Percentiles rank a stretch among this genome's conserved stretches.
phyloP scores from a whole-genome alignment of 92 coral and sea anemone genomes.

The Galaxea fascicularis region DNA sequence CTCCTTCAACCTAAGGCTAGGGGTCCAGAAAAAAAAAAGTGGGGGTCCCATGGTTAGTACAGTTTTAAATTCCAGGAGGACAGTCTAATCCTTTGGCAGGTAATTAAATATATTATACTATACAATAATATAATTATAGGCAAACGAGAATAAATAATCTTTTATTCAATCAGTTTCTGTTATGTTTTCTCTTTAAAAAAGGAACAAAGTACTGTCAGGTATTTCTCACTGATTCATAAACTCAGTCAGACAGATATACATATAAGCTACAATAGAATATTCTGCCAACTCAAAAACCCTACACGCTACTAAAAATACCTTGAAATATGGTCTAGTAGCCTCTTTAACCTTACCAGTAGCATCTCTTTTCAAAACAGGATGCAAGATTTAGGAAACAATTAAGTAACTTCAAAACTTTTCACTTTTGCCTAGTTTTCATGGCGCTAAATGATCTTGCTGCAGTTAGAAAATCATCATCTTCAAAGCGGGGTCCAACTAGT shows the following conservation, averaged over 20 bases:
- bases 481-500: constrained; percentile 29
- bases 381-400: constrained; percentile 2
- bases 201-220: too few relatives aligned
- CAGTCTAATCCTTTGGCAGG: constrained; percentile 23
- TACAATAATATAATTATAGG: constrained; percentile 18
- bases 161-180: constrained; percentile 19
- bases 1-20: too few relatives aligned
- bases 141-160: constrained; percentile 10
- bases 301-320: neutral
- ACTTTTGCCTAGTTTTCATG: too few relatives aligned
- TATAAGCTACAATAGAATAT: neutral
- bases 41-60: too few relatives aligned
- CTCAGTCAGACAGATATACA: constrained; percentile 11
- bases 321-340: neutral
- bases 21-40: too few relatives aligned
- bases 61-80: constrained; percentile 13
- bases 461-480: constrained; percentile 33
- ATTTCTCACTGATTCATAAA: too few relatives aligned
- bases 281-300: constrained; percentile 16
- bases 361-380: constrained; percentile 16
- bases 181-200: too few relatives aligned
- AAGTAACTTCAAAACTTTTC: too few relatives aligned
- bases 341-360: constrained; percentile 1
- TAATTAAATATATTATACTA: constrained; percentile 15
- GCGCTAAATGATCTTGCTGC: constrained; percentile 29